A percentile compares a stretch with the other conserved stretches of the same genome.
These are phyloP conservation scores for Lasioglossum baleicum DNA, from an alignment of 1,140 invertebrate genomes.

Conservation along the genomic window DNA sequence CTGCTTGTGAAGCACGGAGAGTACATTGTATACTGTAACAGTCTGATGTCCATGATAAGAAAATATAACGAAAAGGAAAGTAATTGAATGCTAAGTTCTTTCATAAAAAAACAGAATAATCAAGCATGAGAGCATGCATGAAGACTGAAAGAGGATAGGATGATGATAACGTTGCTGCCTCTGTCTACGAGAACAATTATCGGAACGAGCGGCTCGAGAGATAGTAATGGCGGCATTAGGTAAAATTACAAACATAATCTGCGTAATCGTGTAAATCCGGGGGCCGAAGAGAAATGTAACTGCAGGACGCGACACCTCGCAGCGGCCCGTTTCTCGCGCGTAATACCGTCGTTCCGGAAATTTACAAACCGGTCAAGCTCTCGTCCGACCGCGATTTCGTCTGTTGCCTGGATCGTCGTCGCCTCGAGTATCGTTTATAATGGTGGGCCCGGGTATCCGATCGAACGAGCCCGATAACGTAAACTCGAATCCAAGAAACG, in stretches of 20 bases:
- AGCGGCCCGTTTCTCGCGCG: background rate
- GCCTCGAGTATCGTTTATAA: slow-evolving; percentile 40
- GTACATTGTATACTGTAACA: no score
- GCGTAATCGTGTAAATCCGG: background rate
- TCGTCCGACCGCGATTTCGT: background rate
- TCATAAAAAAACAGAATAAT: no score
- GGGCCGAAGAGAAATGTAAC: background rate
- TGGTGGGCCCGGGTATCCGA: slow-evolving; percentile 20
- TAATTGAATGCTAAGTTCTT: no score
- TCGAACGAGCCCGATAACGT: slow-evolving; percentile 26
- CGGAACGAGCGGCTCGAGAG: no score
- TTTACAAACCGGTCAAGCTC: slow-evolving; percentile 46
- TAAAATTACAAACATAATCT: background rate
- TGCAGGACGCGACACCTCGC: background rate
- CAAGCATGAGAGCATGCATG: no score
- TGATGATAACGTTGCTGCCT: no score
- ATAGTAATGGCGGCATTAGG: no score
- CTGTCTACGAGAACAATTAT: no score
- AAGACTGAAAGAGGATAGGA: no score
- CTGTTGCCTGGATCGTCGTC: background rate
- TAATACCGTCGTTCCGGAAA: slow-evolving; percentile 28
- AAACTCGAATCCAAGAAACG: background rate
- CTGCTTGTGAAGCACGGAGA: no score
- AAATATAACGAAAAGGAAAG: no score
- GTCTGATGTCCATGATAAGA: no score